Percentiles rank a stretch among this genome's conserved stretches.
phyloP scores from a whole-genome alignment of 64 coral and sea anemone genomes.

The Montipora cactus region DNA sequence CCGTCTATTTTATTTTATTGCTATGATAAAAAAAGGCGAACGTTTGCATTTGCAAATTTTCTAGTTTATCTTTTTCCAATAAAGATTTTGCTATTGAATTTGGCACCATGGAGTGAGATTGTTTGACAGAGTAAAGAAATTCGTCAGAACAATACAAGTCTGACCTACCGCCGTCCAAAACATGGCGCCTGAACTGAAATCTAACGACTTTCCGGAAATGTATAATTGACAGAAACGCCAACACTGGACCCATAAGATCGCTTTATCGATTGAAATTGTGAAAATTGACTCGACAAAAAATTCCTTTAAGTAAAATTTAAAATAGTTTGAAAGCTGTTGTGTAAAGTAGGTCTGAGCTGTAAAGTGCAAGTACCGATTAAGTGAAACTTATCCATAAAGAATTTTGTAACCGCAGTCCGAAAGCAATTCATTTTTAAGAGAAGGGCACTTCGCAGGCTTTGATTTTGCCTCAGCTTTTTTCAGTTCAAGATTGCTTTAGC shows the following conservation, averaged over 20 bases:
- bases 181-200: slow-evolving; percentile 23
- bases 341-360: background rate
- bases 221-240: slow-evolving; percentile 17
- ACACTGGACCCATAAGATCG: background rate
- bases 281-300: slow-evolving; percentile 7
- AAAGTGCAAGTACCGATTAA: background rate
- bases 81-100: background rate
- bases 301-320: slow-evolving; percentile 32
- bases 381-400: background rate
- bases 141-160: background rate
- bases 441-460: too few species aligned
- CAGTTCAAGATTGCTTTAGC: too few species aligned
- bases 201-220: slow-evolving; percentile 20
- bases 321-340: background rate
- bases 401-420: too few species aligned
- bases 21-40: too few species aligned
- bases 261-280: background rate
- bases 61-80: background rate
- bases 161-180: background rate
- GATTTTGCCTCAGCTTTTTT: too few species aligned
- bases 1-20: too few species aligned
- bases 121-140: background rate
- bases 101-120: background rate
- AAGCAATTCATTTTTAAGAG: too few species aligned
- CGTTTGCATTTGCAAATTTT: too few species aligned